Evolutionary conservation across 1,140 invertebrate genomes (phyloP), one percentile per base, ranked within the genome.

Genomic region (Bombyx mandarina): DNA sequence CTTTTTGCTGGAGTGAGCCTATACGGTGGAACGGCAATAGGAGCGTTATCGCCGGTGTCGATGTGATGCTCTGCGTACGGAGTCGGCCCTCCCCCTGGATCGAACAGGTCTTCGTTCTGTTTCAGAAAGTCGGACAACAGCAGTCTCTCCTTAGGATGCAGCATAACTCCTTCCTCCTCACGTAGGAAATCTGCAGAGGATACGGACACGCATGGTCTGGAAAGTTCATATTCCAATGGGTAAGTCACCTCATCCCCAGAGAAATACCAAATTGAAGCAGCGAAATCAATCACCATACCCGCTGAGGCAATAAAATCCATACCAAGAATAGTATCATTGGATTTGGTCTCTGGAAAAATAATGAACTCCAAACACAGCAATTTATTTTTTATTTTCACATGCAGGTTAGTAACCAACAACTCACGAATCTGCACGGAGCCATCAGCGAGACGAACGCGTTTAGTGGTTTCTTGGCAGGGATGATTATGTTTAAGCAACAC

Each of bases 251-350:
- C n/a, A 43, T 43, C 35, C 43, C 42, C 43, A 8, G 10, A 53
- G 22, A 53, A 53, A 7, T 52, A 26, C 52, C 52, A 53, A 50
- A 44, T 42, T 48, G 43, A 42, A 46, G 52, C n/a, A 9, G 43
- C 9, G 45, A 63, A 63, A 49, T 63, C 54, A 26, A 63, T 52
- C 6, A 52, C 50, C 8, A 62, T 5, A 35, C 47, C 46, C 10
- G 60, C 55, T 6, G n/a, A 9, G 6, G 22, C 35, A 35, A 61
- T 54, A 57, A 62, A 62, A 45, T 57, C 55, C 12, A 48, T 57
- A 8, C 50, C 52, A 50, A 62, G 47, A 10, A 62, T 42, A 9
- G 55, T 54, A 54, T 62, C 60, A 26, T 57, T 62, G 43, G 54
- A 52, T 9, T 7, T 6, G 8, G 55, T 43, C 42, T 57, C 47